Evolutionary conservation across 2,113 vertebrate species (phyloP).

Genomic region (Ascaphus truei): DNA sequence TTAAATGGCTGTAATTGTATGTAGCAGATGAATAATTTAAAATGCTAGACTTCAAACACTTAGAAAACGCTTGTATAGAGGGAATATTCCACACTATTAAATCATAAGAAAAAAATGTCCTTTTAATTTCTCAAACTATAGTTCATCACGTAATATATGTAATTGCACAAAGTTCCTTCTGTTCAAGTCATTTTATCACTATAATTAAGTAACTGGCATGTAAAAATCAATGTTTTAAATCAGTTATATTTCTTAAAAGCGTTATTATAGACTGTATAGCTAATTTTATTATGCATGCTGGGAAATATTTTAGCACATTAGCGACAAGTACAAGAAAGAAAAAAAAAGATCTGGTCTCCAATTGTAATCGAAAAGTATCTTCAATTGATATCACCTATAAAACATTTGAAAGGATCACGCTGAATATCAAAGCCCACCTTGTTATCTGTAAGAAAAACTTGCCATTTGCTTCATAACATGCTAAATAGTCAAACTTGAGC

Average conservation of each 20-base stretch:
- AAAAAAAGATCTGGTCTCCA: neutral
- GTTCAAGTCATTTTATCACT: constrained; percentile 36
- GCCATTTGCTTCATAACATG: neutral
- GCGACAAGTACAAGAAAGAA: neutral
- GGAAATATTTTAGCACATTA: neutral
- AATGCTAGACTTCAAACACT: constrained; percentile 31
- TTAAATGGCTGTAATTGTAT: constrained; percentile 40
- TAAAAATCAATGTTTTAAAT: constrained; percentile 13
- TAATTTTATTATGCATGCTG: neutral
- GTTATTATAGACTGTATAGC: neutral
- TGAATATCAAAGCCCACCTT: neutral
- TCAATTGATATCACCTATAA: neutral
- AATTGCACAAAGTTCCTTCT: constrained; percentile 39
- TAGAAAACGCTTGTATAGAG: constrained; percentile 3
- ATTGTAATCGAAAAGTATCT: neutral
- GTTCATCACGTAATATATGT: constrained; percentile 42
- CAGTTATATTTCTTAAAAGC: neutral
- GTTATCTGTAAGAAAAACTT: neutral
- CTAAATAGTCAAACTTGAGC: neutral
- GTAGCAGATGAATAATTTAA: constrained; percentile 28
- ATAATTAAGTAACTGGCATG: constrained; percentile 7
- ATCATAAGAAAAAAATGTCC: constrained; percentile 39
- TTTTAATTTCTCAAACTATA: constrained; percentile 38
- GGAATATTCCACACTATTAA: constrained; percentile 13
- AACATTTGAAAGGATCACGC: neutral